Evolutionary conservation across 2,113 vertebrate genomes (phyloP), one percentile per base, ranked within the genome.

Genomic region (Caranx ignobilis): DNA sequence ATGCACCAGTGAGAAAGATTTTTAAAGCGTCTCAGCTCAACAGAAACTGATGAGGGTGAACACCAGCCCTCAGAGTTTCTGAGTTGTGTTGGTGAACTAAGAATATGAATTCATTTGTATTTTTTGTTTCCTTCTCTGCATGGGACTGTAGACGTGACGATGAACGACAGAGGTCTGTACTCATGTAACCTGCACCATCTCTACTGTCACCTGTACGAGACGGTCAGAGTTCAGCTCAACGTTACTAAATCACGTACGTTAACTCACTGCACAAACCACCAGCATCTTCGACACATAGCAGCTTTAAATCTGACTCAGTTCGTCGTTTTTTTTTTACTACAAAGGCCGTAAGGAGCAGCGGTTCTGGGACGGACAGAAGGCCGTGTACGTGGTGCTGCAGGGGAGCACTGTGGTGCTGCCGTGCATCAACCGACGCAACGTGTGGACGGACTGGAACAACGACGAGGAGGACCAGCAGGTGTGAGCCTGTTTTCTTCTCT

Each of bases 141-240:
- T 73, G 68, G 78, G 63, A 21, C 68, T 34, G 57, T 66, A 95
- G 95, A 93, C 19, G 93, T 95, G 77, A 91, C 81, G 0, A 89
- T 84, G 89, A 95, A 93, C 0, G 97, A 98, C 83, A 93, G 82
- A 86, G 98, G 98, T 11, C 90, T 95, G 0, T 99, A 99, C 52
- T 97, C 96, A 7, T 99, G 98, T 26, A 98, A 95, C 71, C 96
- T 99, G 60, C 97, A 99, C 91, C 97, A 98, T 32, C 96, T 97
- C 86, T 98, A 98, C 91, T 99, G 98, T 73, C 96, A 98, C 83
- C 84, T 98, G 16, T 96, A 97, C 0, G 96, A 98, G 83, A 96
- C 94, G 0, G 85, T 96, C 82, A 94, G 95, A 82, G 45, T 99
- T 6, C 96, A 95, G 19, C 96, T 99, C 8, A 88, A 94, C 2